Evolutionary conservation across 2,888 invertebrate species (phyloP).

Genomic region (Caenorhabditis sinica): DNA sequence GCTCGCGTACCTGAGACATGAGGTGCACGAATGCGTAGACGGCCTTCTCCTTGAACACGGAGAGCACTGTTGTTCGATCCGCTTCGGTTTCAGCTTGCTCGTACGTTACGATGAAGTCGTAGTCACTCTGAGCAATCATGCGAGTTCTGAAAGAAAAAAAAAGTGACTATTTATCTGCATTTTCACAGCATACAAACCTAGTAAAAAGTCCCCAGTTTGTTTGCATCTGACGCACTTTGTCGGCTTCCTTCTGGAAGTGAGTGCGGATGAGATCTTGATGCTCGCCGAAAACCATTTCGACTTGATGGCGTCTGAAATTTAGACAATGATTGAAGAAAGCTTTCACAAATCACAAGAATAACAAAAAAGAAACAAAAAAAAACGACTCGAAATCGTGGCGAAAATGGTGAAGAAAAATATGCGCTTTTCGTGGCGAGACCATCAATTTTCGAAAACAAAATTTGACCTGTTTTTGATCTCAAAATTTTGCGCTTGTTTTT

Average conservation of each 20-base stretch:
- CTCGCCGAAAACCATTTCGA: conserved; percentile 59
- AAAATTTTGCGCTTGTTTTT: no score
- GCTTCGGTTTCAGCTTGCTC: conserved; percentile 44
- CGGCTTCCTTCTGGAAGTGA: conserved; percentile 61
- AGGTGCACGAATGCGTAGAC: conserved; percentile 65
- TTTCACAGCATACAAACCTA: conserved; percentile 26
- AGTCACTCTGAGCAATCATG: conserved; percentile 64
- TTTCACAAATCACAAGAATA: not conserved
- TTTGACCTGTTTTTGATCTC: no score
- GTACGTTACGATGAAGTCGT: conserved; percentile 61
- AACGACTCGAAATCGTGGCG: not conserved
- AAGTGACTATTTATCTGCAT: not conserved
- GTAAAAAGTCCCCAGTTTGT: conserved; percentile 55
- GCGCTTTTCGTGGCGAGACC: no score
- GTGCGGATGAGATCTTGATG: conserved; percentile 56
- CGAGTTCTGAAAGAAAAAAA: conserved; percentile 27
- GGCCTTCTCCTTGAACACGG: conserved; percentile 55
- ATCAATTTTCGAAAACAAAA: no score
- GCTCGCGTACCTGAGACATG: conserved; percentile 41
- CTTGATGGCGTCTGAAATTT: not conserved
- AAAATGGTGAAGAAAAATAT: no score
- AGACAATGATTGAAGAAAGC: not conserved
- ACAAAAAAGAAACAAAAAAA: not conserved
- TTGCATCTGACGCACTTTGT: conserved; percentile 55
- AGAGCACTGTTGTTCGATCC: conserved; percentile 46